phyloP scores from a whole-genome alignment of 2,113 vertebrate species.

The Sakesphorus luctuosus region DNA sequence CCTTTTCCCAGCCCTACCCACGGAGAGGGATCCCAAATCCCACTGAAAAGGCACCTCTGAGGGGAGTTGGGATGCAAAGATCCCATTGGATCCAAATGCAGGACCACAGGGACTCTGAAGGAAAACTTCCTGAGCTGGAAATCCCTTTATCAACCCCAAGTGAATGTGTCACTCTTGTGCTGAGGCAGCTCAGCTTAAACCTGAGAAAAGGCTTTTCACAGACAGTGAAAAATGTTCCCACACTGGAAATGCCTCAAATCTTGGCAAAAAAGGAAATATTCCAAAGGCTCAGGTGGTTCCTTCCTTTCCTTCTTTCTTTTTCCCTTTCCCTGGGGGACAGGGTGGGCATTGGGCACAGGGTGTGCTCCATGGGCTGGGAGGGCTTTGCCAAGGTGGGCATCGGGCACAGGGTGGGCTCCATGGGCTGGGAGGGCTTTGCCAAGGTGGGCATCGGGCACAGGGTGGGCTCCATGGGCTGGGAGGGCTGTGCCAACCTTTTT shows the following conservation, averaged over 20 bases:
- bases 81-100: accelerated
- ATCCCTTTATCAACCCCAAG: not conserved
- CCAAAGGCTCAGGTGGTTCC: not conserved
- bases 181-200: not conserved
- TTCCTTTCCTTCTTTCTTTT: not conserved
- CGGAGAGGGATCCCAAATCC: not conserved
- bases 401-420: no score
- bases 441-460: no score
- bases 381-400: no score
- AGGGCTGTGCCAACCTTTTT: no score
- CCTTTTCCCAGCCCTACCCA: not conserved
- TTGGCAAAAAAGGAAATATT: not conserved
- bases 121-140: not conserved
- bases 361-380: no score
- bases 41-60: not conserved
- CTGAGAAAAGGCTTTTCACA: not conserved
- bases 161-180: not conserved
- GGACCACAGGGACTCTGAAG: accelerated
- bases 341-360: no score
- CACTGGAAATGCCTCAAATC: not conserved
- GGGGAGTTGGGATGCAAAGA: not conserved
- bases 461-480: no score
- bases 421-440: no score
- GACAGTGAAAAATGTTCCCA: not conserved
- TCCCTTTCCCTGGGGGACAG: no score